Percentiles rank a stretch among this genome's conserved stretches.
These are phyloP conservation scores for Ianthella basta DNA, from an alignment of 37 sponge, comb jelly and placozoan genomes.

Conservation along the genomic window DNA sequence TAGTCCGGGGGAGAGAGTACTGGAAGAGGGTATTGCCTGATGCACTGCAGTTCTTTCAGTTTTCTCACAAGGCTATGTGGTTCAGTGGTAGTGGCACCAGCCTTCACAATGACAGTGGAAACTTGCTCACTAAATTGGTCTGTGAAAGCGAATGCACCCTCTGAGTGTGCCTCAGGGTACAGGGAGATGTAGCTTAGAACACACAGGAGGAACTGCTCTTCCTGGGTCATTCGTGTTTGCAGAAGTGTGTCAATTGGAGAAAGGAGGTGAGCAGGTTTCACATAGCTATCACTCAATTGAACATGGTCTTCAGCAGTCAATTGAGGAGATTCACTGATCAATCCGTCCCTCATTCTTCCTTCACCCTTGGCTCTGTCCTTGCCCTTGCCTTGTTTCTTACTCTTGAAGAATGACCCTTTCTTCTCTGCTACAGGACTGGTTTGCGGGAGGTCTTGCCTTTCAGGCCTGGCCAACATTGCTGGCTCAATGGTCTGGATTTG, in stretches of 20 bases:
- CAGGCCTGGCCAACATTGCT: no score
- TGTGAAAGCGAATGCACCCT: not conserved
- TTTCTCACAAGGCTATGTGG: not conserved
- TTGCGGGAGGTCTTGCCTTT: not conserved
- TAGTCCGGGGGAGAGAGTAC: not conserved
- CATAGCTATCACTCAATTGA: not conserved
- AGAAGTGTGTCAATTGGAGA: not conserved
- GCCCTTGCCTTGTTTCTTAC: not conserved
- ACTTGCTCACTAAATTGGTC: not conserved
- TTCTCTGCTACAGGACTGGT: not conserved
- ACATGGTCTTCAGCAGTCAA: not conserved
- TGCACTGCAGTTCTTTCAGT: not conserved
- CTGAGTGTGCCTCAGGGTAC: not conserved
- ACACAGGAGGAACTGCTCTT: not conserved
- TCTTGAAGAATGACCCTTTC: not conserved
- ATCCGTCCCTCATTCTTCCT: not conserved
- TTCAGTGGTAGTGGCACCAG: not conserved
- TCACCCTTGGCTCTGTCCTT: not conserved
- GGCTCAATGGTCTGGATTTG: not conserved
- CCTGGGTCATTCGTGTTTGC: not conserved
- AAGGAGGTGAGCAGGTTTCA: not conserved
- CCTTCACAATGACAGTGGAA: not conserved
- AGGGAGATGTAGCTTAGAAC: not conserved
- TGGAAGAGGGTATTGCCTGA: not conserved
- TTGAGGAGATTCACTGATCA: not conserved